phyloP scores from a whole-genome alignment of 1,140 invertebrate genomes.

The Euwallacea similis region DNA sequence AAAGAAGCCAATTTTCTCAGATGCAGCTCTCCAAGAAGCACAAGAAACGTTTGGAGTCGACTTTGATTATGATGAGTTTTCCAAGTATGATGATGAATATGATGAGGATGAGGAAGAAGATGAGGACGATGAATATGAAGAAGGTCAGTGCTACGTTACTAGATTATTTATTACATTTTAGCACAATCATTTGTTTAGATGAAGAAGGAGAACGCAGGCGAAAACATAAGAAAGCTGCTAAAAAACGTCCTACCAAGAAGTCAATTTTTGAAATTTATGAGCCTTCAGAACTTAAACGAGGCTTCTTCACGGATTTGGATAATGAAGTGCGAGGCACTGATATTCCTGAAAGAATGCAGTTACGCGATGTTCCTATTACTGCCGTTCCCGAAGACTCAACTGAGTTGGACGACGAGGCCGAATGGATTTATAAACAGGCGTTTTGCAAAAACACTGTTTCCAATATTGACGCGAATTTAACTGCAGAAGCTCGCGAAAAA shows the following conservation, averaged over 20 bases:
- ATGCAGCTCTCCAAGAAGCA: slow-evolving; percentile 94
- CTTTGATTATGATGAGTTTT: slow-evolving; percentile 97
- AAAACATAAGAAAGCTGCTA: slow-evolving; percentile 69
- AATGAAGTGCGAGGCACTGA: slow-evolving; percentile 90
- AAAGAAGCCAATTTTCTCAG: slow-evolving; percentile 86
- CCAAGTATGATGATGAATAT: slow-evolving; percentile 85
- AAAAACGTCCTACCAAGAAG: slow-evolving; percentile 81
- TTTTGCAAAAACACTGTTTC: slow-evolving; percentile 85
- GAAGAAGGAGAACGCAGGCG: slow-evolving; percentile 49
- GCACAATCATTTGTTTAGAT: slow-evolving; percentile 17
- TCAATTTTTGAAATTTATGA: slow-evolving; percentile 97
- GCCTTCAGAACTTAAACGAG: slow-evolving; percentile 93
- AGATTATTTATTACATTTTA: background rate
- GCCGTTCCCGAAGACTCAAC: slow-evolving; percentile 79
- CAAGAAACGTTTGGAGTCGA: slow-evolving; percentile 99
- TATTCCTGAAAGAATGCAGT: slow-evolving; percentile 89
- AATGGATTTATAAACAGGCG: slow-evolving; percentile 96
- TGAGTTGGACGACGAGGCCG: slow-evolving; percentile 91
- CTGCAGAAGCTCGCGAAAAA: slow-evolving; percentile 58
- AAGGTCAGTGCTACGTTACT: slow-evolving; percentile 31
- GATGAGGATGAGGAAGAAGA: slow-evolving; percentile 79
- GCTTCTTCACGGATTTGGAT: slow-evolving; percentile 93
- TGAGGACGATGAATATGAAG: slow-evolving; percentile 58
- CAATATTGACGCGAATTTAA: slow-evolving; percentile 66
- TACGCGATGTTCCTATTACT: slow-evolving; percentile 84